Evolutionary conservation across 2,888 invertebrate genomes (phyloP), one percentile per base, ranked within the genome.

Genomic region (Drosophila algonquin): DNA sequence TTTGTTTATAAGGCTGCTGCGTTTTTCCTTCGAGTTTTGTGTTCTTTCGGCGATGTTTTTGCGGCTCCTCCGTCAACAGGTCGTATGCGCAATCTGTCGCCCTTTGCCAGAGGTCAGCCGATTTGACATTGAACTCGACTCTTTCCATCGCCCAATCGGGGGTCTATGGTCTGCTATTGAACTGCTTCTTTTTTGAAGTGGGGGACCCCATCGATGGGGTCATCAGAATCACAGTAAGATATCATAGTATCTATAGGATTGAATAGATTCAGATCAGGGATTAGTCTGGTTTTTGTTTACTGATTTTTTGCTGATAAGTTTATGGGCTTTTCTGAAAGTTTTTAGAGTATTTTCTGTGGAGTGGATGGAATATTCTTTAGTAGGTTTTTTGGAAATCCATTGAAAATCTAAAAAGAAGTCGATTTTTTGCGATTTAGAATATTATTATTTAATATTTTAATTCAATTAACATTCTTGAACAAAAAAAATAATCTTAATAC

Each of bases 111-210:
- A 80, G 88, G 83, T 83, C 83, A 75, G 57, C 6, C 70, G 35
- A 64, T 71, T 82, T 88, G 88, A 86, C 88, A 80, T 86, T 83
- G 88, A 72, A 65, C 77, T 50, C 35, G 54, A 53, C 27, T 30
- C 52, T 18, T 44, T 18, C 59, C 54, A 44, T 14, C 14, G n/a
- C 14, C 2, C 40, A 7, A n/a, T 40, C 40, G n/a, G 14, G 40
- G 14, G 7, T 3, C 14, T 14, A 14, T 16, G 57, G 62, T 56
- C 48, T 44, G 48, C 35, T 35, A 73, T 73, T 71, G 64, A 73
- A 63, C 73, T 71, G 44, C 65, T 58, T 44, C 52, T 52, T 51
- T 57, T 50, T 51, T 18, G 18, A 18, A 18, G 18, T 1, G 18
- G 18, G 2, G 18, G 18, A 18, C 18, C 18, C 18, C 40, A n/a